phyloP scores from a whole-genome alignment of 2,113 vertebrate genomes.

The Leucopsar rothschildi region DNA sequence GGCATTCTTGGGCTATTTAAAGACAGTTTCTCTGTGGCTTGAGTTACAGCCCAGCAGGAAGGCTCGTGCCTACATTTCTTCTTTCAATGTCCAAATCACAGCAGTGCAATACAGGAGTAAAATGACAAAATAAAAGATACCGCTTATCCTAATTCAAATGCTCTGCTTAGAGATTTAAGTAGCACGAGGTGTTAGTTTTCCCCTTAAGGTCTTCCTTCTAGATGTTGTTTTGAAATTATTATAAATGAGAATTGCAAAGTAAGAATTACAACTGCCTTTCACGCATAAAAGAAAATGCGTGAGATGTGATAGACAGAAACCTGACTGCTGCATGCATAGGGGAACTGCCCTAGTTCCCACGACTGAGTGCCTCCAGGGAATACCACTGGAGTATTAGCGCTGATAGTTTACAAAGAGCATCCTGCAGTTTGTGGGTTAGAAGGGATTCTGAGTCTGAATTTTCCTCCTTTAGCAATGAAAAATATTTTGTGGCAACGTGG shows the following conservation, averaged over 20 bases:
- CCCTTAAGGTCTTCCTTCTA: neutral
- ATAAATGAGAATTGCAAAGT: neutral
- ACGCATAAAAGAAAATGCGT: neutral
- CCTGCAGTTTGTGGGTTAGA: neutral
- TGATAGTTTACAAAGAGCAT: accelerated
- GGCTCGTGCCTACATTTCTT: neutral
- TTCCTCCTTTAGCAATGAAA: neutral
- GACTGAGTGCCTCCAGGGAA: accelerated
- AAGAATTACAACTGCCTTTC: neutral
- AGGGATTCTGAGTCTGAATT: neutral
- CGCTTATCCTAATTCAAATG: neutral
- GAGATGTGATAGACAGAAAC: neutral
- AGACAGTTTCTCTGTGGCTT: neutral
- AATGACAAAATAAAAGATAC: neutral
- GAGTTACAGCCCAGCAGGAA: neutral
- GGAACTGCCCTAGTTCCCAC: neutral
- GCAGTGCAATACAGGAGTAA: neutral
- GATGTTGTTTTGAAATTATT: neutral
- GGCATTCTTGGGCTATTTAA: slow-evolving; percentile 4
- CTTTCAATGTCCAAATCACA: neutral
- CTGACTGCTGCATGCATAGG: neutral
- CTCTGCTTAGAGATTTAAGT: neutral
- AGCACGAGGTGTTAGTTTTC: neutral
- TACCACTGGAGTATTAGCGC: neutral
- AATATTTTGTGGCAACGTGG: neutral